These are phyloP conservation scores for Nothobranchius kuhntae DNA, from an alignment of 2,113 vertebrate species.

Conservation along the genomic window DNA sequence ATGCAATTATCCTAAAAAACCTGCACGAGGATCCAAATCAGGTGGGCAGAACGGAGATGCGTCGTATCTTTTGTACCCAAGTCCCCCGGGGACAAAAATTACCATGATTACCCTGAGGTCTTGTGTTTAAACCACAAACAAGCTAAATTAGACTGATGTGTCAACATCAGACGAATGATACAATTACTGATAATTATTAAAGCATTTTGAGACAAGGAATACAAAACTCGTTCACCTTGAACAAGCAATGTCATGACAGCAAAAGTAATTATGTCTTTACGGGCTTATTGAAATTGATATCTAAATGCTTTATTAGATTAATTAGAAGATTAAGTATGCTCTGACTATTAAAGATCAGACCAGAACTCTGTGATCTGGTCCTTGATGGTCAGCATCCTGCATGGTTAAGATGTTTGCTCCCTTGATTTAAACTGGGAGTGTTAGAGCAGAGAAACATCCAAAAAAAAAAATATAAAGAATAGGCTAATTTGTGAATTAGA, in stretches of 20 bases:
- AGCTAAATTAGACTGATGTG: background rate
- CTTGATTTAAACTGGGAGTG: too few relatives aligned
- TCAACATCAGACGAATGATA: background rate
- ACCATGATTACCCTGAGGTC: background rate
- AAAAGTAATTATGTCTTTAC: background rate
- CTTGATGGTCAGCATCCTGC: too few relatives aligned
- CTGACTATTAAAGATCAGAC: too few relatives aligned
- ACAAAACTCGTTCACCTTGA: background rate
- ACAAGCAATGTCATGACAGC: too few relatives aligned
- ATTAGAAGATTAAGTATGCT: too few relatives aligned
- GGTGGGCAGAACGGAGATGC: background rate
- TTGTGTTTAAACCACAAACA: conserved; percentile 7
- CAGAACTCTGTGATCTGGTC: too few relatives aligned
- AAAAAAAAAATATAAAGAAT: too few relatives aligned
- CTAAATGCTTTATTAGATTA: background rate
- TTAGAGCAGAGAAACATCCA: too few relatives aligned
- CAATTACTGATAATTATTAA: background rate
- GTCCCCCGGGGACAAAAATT: background rate
- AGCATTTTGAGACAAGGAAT: background rate
- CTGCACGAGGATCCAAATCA: conserved; percentile 4
- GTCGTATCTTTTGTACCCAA: background rate
- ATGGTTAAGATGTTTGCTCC: too few relatives aligned
- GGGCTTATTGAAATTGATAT: too few relatives aligned
- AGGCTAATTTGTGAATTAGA: too few relatives aligned
- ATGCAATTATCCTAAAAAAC: conserved; percentile 39